Percentiles rank a stretch among this genome's conserved stretches.
phyloP scores from a whole-genome alignment of 2,113 vertebrate genomes.

The Pluvianellus socialis region DNA sequence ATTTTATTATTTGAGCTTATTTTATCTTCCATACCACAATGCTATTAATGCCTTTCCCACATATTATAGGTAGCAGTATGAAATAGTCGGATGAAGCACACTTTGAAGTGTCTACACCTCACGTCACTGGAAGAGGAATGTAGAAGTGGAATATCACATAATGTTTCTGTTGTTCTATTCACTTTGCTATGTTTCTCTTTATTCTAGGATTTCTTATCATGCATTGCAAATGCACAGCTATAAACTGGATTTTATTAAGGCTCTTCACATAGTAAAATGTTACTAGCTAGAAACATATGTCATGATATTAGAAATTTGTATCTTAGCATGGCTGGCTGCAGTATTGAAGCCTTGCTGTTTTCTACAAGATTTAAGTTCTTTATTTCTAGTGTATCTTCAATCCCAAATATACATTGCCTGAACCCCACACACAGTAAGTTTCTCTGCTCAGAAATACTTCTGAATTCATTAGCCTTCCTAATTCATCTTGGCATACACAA shows the following conservation, averaged over 20 bases:
- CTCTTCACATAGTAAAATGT: background rate
- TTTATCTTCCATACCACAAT: background rate
- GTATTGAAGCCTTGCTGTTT: background rate
- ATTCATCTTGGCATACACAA: background rate
- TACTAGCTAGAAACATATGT: background rate
- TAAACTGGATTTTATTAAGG: background rate
- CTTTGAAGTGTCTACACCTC: background rate
- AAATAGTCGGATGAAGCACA: background rate
- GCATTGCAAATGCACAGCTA: background rate
- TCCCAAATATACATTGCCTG: background rate
- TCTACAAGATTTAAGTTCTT: background rate
- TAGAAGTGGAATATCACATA: background rate
- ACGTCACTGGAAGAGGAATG: background rate
- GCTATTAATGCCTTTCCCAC: background rate
- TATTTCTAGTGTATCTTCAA: background rate
- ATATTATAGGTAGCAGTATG: background rate
- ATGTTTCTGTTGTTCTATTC: background rate
- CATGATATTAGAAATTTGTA: background rate
- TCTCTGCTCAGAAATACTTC: background rate
- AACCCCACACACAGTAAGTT: background rate
- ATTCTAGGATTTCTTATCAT: background rate
- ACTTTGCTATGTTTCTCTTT: accelerated
- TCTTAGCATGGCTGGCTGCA: background rate
- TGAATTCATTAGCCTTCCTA: background rate
- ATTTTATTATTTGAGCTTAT: background rate